phyloP scores from a whole-genome alignment of 2,797 vertebrate species.

The Gallinago nigripennis region DNA sequence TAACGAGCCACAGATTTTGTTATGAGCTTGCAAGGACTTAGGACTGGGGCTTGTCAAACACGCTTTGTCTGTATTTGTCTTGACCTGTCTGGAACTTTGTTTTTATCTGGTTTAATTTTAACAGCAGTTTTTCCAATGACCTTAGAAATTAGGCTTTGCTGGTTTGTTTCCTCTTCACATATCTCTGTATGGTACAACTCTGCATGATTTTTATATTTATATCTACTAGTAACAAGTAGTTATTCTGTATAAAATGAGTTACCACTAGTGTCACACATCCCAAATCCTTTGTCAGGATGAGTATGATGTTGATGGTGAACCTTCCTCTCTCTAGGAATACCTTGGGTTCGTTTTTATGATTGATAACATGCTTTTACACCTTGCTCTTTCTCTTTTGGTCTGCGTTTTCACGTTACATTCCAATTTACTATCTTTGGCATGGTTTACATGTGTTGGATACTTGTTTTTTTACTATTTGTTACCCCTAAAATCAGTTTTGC shows the following conservation, averaged over 20 bases:
- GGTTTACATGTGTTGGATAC: neutral
- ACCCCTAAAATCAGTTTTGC: neutral
- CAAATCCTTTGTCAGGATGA: neutral
- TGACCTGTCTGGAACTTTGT: neutral
- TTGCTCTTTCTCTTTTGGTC: neutral
- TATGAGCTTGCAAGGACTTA: neutral
- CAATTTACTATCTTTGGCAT: neutral
- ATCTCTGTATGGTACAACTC: neutral
- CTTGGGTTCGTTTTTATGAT: neutral
- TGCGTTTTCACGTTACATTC: neutral
- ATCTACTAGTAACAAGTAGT: neutral
- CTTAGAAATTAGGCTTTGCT: neutral
- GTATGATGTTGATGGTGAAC: neutral
- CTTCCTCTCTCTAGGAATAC: neutral
- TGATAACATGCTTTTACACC: neutral
- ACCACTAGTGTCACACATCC: fast-evolving
- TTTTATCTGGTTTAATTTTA: neutral
- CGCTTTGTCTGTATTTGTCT: neutral
- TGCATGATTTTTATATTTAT: neutral
- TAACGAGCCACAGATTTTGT: neutral
- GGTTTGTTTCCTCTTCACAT: neutral
- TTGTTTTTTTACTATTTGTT: neutral
- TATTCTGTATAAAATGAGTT: neutral
- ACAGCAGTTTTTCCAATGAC: neutral
- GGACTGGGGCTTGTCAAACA: neutral